phyloP scores from a whole-genome alignment of 2,888 invertebrate species.

The Meliscaeva auricollis region DNA sequence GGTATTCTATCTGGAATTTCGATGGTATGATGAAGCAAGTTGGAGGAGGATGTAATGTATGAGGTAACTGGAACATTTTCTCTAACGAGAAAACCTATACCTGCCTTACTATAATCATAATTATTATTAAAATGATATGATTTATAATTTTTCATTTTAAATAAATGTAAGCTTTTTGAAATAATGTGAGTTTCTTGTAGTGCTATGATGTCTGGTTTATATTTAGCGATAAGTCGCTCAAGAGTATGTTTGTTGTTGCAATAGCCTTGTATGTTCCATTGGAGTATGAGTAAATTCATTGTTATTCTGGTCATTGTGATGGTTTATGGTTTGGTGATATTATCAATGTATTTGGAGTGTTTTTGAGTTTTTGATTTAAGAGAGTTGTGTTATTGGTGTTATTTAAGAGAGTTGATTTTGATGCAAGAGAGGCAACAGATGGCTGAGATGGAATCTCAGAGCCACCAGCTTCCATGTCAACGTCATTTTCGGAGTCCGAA shows the following conservation, averaged over 20 bases:
- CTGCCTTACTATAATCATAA: background rate
- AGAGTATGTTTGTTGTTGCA: constrained; percentile 21
- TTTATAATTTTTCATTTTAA: constrained; percentile 18
- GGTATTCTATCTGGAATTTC: constrained; percentile 3
- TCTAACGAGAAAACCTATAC: constrained; percentile 4
- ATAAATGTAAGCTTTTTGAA: background rate
- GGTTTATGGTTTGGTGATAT: background rate
- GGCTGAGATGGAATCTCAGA: background rate
- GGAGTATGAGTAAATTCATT: background rate
- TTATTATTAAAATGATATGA: background rate
- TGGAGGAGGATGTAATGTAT: background rate
- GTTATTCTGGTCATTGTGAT: constrained; percentile 2
- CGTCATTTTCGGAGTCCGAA: background rate
- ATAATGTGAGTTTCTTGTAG: constrained; percentile 14
- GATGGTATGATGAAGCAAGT: background rate
- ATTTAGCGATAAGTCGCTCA: constrained; percentile 22
- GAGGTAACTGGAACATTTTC: background rate
- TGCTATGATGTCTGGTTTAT: constrained; percentile 17
- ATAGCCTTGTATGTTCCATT: constrained; percentile 32
- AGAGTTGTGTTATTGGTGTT: background rate
- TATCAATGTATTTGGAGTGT: background rate
- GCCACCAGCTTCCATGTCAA: background rate
- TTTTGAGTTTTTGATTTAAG: too few relatives aligned
- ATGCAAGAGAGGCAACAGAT: background rate
- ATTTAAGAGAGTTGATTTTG: background rate